Base-by-base conservation (phyloP, 2,113 vertebrate genomes). In the Monopterus albus region DNA sequence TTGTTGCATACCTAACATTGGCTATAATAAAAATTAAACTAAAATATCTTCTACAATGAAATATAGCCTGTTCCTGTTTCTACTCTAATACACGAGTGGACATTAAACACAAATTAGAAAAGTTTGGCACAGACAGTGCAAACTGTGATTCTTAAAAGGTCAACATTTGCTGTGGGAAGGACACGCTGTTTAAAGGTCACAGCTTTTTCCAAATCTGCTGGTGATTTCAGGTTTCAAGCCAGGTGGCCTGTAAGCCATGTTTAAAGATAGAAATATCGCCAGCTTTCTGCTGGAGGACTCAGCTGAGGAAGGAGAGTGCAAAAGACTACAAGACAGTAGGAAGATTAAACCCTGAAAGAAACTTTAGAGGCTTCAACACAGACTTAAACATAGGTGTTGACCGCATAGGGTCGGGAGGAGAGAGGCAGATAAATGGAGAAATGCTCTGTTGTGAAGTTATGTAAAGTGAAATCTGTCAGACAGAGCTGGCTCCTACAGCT, bases 271-370 rank as follows among this genome's bases (percentile, higher is more conserved):
- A 78, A 50, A 68, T 51, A 18, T 47, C 53, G 20, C n/a, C 39
- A 47, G 45, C 50, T 61, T 49, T 62, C 46, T 0, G 33, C 65
- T 56, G 53, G 23, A 20, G 29, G 45, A 53, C 4, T 68, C 7
- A 49, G 33, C n/a, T 46, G 23, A 73, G 49, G 42, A 59, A 43
- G 62, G 62, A 12, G 46, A 77, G 47, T 46, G 51, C 62, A 82
- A 78, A 62, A 72, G 67, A 50, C 40, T 75, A 26, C 59, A 81
- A 86, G 75, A 76, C 75, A 69, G 78, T 18, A 52, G 56, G 62
- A 50, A 70, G 87, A 91, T 88, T 88, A 88, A 72, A 84, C 25
- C 70, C 12, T 0, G 28, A 40, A 51, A 79, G 66, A 1, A 55
- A 82, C 78, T 75, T 84, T 78, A 80, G 75, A 80, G 62, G 62